Evolutionary conservation across 2,797 vertebrate species (phyloP).

Genomic region (Hydrophis major): DNA sequence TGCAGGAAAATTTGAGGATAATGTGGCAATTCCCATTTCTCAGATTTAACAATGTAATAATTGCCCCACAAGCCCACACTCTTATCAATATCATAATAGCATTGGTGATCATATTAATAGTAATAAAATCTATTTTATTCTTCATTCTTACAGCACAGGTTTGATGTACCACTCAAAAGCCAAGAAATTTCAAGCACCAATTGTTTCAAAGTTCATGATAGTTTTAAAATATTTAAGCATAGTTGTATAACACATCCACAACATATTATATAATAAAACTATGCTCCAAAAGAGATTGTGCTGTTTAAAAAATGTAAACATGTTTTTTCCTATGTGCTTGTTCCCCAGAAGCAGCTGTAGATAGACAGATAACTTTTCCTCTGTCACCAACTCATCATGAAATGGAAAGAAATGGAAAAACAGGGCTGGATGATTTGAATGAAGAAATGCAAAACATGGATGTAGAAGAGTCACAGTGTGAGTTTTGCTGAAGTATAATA

Average conservation of each 20-base stretch:
- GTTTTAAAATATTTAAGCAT: background rate
- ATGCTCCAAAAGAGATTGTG: background rate
- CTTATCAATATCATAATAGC: background rate
- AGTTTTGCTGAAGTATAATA: conserved; percentile 50
- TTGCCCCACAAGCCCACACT: background rate
- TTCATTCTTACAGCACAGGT: background rate
- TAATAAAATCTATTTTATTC: background rate
- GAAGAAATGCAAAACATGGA: conserved; percentile 99
- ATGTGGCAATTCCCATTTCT: background rate
- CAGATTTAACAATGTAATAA: background rate
- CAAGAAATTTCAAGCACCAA: background rate
- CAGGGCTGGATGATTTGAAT: conserved; percentile 81
- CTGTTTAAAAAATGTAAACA: background rate
- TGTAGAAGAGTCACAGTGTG: conserved; percentile 90
- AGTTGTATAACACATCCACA: background rate
- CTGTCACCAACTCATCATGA: conserved; percentile 89
- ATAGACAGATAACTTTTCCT: conserved; percentile 94
- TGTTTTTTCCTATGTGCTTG: conserved; percentile 59
- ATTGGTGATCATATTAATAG: background rate
- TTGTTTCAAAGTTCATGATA: background rate
- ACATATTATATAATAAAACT: background rate
- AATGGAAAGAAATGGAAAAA: conserved; percentile 89
- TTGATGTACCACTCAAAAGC: background rate
- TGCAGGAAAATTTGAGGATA: background rate
- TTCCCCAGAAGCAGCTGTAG: conserved; percentile 89